Conservation (phyloP, 2,888 invertebrate species). For the Leptinotarsa haldemani region DNA sequence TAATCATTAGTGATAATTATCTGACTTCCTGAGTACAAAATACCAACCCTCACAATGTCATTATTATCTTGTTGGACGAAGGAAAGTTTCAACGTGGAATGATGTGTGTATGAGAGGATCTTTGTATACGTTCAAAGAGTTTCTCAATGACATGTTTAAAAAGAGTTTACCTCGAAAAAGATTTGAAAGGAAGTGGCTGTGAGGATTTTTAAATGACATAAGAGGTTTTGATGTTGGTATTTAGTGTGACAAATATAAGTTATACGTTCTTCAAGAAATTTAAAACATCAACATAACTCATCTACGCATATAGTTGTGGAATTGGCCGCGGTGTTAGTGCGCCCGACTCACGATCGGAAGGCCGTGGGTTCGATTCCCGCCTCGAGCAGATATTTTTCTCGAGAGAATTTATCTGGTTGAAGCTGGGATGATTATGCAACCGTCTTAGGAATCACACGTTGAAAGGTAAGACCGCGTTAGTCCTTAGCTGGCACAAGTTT, state of each 20-base stretch:
- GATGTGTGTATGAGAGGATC: constrained; percentile 18
- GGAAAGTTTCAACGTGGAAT: constrained; percentile 2
- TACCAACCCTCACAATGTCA: constrained; percentile 40
- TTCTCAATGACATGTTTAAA: not conserved
- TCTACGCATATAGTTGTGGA: too few relatives aligned
- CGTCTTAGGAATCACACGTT: too few relatives aligned
- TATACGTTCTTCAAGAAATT: too few relatives aligned
- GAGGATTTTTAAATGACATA: not conserved
- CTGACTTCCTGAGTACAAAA: constrained; percentile 41
- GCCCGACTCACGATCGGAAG: too few relatives aligned
- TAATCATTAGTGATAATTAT: constrained; percentile 44
- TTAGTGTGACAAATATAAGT: not conserved
- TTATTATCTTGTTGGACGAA: constrained; percentile 36
- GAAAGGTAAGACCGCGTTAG: too few relatives aligned
- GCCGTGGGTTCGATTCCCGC: too few relatives aligned
- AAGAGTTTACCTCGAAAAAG: not conserved
- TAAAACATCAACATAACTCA: too few relatives aligned
- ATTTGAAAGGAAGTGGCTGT: not conserved
- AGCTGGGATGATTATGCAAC: too few relatives aligned
- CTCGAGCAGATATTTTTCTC: too few relatives aligned
- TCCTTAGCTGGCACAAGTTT: too few relatives aligned
- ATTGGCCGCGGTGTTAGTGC: too few relatives aligned
- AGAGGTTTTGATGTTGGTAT: not conserved
- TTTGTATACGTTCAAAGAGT: not conserved
- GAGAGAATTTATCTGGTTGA: too few relatives aligned